Evolutionary conservation across 1,140 invertebrate species (phyloP), one percentile per base, ranked within the genome.

Genomic region (Dryas iulia): DNA sequence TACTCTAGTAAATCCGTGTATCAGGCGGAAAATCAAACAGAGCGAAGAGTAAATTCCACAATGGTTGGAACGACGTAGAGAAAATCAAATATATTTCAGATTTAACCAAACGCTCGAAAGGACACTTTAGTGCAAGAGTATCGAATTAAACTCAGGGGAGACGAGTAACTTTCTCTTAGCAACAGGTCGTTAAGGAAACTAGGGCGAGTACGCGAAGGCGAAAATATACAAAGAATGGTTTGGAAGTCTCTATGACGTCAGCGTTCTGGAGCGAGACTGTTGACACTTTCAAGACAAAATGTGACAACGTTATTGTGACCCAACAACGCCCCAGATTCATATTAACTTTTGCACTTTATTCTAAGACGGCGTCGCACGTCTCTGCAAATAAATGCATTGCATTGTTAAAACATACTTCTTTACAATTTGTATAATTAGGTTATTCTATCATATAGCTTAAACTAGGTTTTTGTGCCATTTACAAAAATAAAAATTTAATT

Each of bases 101-200:
- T 57, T 52, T 62, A 62, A 69, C 59, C 59, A 65, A 58, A 56
- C 33, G 59, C 53, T 61, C 57, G 72, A 68, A 72, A 77, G 72
- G 76, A 74, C 54, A 74, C 73, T 76, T 71, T 70, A 64, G 58
- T 71, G 72, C 39, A 69, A 64, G 61, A 70, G 67, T 85, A 83
- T 80, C 77, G 73, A 81, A 83, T 86, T 81, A 79, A 70, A 68
- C 77, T 73, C 67, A 28, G 26, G 74, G 77, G 72, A 77, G 61
- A 64, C 63, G 61, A 39, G 63, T 72, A 73, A 73, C 72, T 67
- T 60, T 79, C 71, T 71, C 69, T 39, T 75, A 78, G 84, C 84
- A 86, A 86, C 84, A 86, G 84, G 84, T 86, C 74, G 76, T 79
- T 79, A 80, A 76, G 66, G 77, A 81, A 82, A 82, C 77, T 79